phyloP scores from a whole-genome alignment of 1,140 invertebrate species.

The Hyposmocoma kahamanoa region DNA sequence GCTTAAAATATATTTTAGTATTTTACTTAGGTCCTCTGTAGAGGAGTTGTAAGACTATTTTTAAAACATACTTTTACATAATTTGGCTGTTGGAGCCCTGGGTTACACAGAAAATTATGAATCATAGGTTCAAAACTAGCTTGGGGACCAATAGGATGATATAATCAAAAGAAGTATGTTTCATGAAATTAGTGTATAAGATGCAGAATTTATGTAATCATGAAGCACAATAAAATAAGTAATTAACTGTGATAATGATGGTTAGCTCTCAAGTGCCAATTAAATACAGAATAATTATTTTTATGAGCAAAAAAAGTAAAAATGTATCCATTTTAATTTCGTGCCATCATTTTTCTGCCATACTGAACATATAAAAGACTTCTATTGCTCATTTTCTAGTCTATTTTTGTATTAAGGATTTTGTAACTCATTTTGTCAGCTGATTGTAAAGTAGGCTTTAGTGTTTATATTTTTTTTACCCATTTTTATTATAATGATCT shows the following conservation, averaged over 20 bases:
- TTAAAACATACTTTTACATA: background rate
- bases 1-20: conserved; percentile 29
- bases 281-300: conserved; percentile 19
- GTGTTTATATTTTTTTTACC: background rate
- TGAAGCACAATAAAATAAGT: conserved; percentile 35
- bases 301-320: conserved; percentile 6
- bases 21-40: conserved; percentile 26
- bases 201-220: conserved; percentile 10
- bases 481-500: conserved; percentile 31
- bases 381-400: conserved; percentile 72
- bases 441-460: too few relatives aligned
- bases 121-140: conserved; percentile 54
- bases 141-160: conserved; percentile 63
- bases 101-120: conserved; percentile 21
- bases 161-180: conserved; percentile 13
- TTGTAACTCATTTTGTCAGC: background rate
- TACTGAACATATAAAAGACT: conserved; percentile 39
- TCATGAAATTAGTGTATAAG: background rate
- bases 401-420: conserved; percentile 53
- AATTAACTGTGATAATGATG: conserved; percentile 55
- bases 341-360: conserved; percentile 61
- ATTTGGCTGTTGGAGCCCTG: background rate
- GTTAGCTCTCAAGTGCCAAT: conserved; percentile 52
- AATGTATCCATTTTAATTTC: conserved; percentile 18
- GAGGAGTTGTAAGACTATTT: conserved; percentile 5